Base-by-base conservation (phyloP, 1,140 invertebrate species). In the Eciton burchellii region DNA sequence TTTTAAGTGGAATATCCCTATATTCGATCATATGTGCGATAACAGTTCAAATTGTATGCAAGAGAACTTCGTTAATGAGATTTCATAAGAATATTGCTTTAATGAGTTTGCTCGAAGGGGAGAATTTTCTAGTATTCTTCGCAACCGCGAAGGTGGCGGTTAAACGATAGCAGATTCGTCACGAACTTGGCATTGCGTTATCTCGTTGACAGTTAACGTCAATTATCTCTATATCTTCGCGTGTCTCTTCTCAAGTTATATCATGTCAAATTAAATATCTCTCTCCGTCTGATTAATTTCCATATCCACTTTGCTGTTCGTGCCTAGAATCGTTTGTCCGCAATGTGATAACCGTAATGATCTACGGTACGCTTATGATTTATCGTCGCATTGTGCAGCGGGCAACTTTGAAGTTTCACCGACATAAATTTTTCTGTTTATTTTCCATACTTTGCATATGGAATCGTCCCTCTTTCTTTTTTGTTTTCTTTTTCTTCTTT, bases 51-150 rank as follows among this genome's bases (percentile, higher is more conserved):
- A 8, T 54, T 1, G 1, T 11, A 19, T 0, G 21, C 3, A 19
- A 47, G 52, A 21, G 49, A 68, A 43, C 14, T 43, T 12, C 2
- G 35, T 77, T 77, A 77, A 77, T 3, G 65, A 68, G 45, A 29
- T 29, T 49, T 49, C 16, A 68, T 29, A 68, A 68, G 26, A 29
- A 68, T 41, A 26, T 77, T 29, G 1, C 16, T 29, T 54, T 77
- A 77, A 77, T 66, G 47, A 41, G 11, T 52, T 77, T 41, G 4
- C 16, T 11, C 16, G 21, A 65, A n/a, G n/a, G n/a, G n/a, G n/a
- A n/a, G 43, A 43, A 66, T 77, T 56, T 5, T 43, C 5, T 68
- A 54, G 14, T 77, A 66, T 56, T n/a, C n/a, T n/a, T n/a, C 21
- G 11, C 9, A 35, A 11, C 16, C 1, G 66, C 21, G 35, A 54